Evolutionary conservation across 2,113 vertebrate species (phyloP).

Genomic region (Clupea harengus): DNA sequence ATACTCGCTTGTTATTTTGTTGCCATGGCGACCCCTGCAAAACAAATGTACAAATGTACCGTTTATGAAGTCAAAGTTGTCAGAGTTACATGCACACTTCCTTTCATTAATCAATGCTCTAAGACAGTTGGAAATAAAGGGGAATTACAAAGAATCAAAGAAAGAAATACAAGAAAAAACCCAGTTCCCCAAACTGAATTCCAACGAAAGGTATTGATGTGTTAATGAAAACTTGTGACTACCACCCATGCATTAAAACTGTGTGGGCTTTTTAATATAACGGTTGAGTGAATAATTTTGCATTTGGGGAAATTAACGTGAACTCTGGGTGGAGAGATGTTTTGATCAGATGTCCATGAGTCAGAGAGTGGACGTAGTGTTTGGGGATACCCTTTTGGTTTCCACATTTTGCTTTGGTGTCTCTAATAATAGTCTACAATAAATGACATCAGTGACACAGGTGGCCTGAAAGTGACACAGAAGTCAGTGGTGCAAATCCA

Average conservation of each 20-base stretch:
- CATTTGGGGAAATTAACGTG: neutral
- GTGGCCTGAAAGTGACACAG: neutral
- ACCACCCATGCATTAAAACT: neutral
- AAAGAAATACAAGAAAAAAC: neutral
- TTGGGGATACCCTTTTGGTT: neutral
- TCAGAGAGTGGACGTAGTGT: neutral
- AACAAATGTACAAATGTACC: neutral
- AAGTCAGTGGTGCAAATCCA: neutral
- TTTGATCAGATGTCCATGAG: neutral
- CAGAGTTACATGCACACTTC: too few relatives aligned
- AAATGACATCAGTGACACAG: slow-evolving; percentile 1
- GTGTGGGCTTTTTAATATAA: neutral
- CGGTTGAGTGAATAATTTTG: neutral
- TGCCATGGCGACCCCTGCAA: neutral
- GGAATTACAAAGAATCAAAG: neutral
- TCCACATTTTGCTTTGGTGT: neutral
- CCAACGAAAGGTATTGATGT: neutral
- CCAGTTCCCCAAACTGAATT: neutral
- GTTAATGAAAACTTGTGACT: neutral
- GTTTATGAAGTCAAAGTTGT: neutral
- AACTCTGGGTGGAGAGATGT: neutral
- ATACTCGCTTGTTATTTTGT: neutral
- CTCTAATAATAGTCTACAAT: neutral
- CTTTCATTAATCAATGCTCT: too few relatives aligned
- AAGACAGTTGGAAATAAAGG: too few relatives aligned